Percentiles rank a stretch among this genome's conserved stretches.
Conservation (phyloP, 1,140 invertebrate genomes). For the Hirudo medicinalis region DNA sequence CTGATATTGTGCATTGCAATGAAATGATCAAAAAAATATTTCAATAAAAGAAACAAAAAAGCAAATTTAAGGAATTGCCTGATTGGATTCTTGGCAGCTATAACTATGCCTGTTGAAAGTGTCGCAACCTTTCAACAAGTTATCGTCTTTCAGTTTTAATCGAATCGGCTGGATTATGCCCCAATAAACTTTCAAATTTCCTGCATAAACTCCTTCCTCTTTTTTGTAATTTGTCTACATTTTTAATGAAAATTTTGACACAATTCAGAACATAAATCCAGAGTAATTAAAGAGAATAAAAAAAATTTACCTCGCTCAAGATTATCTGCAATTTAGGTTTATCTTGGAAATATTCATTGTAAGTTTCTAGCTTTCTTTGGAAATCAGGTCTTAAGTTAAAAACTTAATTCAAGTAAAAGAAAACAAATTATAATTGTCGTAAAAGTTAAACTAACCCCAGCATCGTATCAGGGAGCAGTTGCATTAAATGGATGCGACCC, state of each 20-base stretch:
- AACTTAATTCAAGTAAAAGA: no score
- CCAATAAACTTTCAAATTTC: conserved; percentile 8
- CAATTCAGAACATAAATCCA: not conserved
- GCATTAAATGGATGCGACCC: no score
- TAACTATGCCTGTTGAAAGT: conserved; percentile 4
- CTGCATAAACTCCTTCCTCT: not conserved
- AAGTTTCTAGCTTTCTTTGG: conserved; percentile 1
- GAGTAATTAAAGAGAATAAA: not conserved
- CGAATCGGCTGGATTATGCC: conserved; percentile 1
- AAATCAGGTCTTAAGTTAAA: not conserved
- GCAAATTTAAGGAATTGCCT: not conserved
- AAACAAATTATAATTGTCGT: no score
- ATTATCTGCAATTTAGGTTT: conserved; percentile 3
- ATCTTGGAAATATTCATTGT: conserved; percentile 9
- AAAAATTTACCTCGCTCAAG: not conserved
- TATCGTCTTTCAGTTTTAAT: conserved; percentile 7
- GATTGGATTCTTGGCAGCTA: no score
- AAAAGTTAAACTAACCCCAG: no score
- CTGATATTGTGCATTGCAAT: not conserved
- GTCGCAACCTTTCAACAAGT: not conserved
- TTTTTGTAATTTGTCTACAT: not conserved
- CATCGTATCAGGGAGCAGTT: no score
- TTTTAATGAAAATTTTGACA: not conserved
- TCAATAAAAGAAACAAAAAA: not conserved
- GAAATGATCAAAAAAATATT: not conserved